A percentile compares a stretch with the other conserved stretches of the same genome.
Conservation (phyloP, 2,113 vertebrate species). For the Prietella phreatophila region DNA sequence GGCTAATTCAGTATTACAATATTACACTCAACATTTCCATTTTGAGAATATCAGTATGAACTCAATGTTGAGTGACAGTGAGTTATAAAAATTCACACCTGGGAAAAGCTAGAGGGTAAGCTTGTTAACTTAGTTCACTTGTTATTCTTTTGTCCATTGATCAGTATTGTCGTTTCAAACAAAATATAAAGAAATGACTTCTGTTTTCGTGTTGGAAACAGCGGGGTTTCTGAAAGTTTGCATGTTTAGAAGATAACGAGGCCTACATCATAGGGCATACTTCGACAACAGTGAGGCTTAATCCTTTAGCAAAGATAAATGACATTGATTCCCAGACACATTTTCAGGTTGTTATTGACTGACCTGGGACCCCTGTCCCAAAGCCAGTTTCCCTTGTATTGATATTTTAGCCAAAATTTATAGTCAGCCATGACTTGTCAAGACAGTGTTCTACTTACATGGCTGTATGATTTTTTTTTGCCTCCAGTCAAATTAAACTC, state of each 20-base stretch:
- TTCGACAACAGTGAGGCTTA: background rate
- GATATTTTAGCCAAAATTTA: background rate
- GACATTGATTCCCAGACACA: background rate
- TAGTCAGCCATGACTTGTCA: background rate
- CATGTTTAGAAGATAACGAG: no score
- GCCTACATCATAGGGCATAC: background rate
- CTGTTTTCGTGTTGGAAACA: background rate
- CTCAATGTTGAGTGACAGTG: background rate
- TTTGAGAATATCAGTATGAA: background rate
- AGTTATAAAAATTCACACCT: background rate
- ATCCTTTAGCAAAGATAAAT: background rate
- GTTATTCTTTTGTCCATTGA: no score
- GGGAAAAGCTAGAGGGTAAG: background rate
- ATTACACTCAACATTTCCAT: background rate
- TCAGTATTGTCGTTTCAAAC: no score
- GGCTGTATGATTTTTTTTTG: no score
- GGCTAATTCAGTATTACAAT: background rate
- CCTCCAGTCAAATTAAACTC: no score
- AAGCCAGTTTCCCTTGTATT: background rate
- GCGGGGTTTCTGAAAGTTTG: no score
- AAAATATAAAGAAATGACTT: no score
- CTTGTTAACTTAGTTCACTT: background rate
- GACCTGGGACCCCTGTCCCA: background rate
- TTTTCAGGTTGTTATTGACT: background rate
- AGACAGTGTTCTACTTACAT: background rate